Evolutionary conservation across 2,888 invertebrate species (phyloP).

Genomic region (Pseudanteris insignis): DNA sequence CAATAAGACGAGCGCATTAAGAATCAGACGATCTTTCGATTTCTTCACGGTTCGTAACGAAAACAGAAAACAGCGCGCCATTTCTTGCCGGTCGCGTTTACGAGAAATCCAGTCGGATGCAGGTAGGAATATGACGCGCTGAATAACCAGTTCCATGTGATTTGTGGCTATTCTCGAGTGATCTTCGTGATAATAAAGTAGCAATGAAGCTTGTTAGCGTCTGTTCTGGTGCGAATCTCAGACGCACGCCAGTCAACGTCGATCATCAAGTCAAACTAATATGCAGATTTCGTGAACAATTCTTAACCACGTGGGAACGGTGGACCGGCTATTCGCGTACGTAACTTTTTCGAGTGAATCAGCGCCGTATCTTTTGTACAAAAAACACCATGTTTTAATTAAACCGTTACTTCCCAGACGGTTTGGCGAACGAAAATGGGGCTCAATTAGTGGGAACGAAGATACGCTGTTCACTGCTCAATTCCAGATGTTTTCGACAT

Average conservation of each 20-base stretch:
- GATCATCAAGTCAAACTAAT: conserved; percentile 49
- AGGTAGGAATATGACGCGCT: conserved; percentile 51
- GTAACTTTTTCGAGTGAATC: conserved; percentile 24
- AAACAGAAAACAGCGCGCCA: conserved; percentile 46
- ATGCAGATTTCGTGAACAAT: conserved; percentile 38
- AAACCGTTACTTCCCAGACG: conserved; percentile 11
- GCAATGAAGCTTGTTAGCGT: conserved; percentile 65
- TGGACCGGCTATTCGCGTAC: conserved; percentile 24
- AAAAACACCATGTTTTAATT: conserved; percentile 22
- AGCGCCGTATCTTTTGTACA: conserved; percentile 16
- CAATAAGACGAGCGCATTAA: conserved; percentile 18
- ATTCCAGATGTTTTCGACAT: conserved; percentile 11
- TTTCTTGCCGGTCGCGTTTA: conserved; percentile 32
- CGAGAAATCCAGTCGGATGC: conserved; percentile 47
- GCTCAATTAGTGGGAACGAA: conserved; percentile 13
- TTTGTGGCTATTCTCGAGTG: conserved; percentile 63
- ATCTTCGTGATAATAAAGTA: conserved; percentile 64
- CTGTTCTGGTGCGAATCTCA: conserved; percentile 49
- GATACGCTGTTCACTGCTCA: conserved; percentile 25
- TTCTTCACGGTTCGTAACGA: conserved; percentile 35
- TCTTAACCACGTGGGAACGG: conserved; percentile 28
- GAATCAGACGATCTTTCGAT: conserved; percentile 35
- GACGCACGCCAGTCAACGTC: conserved; percentile 53
- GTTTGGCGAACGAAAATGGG: conserved; percentile 14
- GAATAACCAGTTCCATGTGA: conserved; percentile 62